Conservation (phyloP, 2,888 invertebrate genomes). For the Aphodius sticticus region DNA sequence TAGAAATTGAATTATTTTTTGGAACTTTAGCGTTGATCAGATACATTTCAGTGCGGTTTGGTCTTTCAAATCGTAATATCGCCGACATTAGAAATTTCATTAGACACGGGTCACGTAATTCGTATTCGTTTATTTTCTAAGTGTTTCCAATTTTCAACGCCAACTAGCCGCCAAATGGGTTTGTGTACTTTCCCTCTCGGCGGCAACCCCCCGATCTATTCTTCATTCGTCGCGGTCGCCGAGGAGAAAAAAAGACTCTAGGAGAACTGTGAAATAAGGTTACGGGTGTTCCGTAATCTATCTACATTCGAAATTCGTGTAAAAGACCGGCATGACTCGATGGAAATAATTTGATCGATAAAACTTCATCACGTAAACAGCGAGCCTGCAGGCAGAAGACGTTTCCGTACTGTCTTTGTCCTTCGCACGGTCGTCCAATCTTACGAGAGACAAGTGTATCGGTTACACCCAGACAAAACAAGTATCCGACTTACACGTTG, state of each 20-base stretch:
- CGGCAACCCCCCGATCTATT: slow-evolving; percentile 34
- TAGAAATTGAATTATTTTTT: not conserved
- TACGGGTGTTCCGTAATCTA: not conserved
- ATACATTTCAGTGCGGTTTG: not conserved
- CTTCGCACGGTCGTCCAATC: slow-evolving; percentile 9
- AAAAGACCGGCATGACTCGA: slow-evolving; percentile 51
- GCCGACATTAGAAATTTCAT: not conserved
- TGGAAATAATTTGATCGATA: slow-evolving; percentile 54
- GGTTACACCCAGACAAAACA: slow-evolving; percentile 45
- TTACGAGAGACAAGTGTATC: slow-evolving; percentile 40
- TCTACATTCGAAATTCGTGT: not conserved
- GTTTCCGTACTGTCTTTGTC: slow-evolving; percentile 31
- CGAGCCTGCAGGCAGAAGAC: slow-evolving; percentile 43
- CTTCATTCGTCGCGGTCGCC: not conserved
- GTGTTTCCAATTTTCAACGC: slow-evolving; percentile 13
- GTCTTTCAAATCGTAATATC: not conserved
- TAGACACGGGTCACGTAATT: slow-evolving; percentile 4
- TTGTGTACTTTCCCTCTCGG: slow-evolving; percentile 21
- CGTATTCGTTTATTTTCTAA: slow-evolving; percentile 12
- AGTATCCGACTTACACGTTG: slow-evolving; percentile 38
- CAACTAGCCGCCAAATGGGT: slow-evolving; percentile 19
- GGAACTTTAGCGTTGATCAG: slow-evolving; percentile 4
- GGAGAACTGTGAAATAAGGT: slow-evolving; percentile 50
- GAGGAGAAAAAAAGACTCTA: slow-evolving; percentile 22
- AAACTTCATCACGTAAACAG: slow-evolving; percentile 50